Conservation (phyloP, 2,797 vertebrate species). For the Sciurus carolinensis region DNA sequence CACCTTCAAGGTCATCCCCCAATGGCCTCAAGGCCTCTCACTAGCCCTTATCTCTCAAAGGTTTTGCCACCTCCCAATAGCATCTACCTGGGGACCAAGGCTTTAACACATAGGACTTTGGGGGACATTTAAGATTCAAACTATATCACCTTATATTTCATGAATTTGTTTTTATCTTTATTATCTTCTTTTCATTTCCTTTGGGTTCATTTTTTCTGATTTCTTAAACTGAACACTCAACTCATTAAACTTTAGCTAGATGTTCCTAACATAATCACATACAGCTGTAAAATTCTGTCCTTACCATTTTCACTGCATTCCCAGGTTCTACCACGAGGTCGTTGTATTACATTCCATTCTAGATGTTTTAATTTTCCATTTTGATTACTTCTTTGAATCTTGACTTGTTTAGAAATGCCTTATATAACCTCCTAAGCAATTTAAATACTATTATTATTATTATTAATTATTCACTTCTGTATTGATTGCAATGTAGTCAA, state of each 20-base stretch:
- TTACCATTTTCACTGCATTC: background rate
- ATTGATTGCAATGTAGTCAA: background rate
- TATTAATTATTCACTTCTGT: background rate
- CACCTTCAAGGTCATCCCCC: background rate
- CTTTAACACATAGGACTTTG: background rate
- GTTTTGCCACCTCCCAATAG: background rate
- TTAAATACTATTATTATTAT: background rate
- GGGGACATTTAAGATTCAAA: no score
- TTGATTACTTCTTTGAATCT: background rate
- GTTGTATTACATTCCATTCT: background rate
- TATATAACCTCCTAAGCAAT: background rate
- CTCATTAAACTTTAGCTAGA: background rate
- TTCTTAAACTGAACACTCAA: background rate
- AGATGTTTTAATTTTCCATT: constrained; percentile 6
- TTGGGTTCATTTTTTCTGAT: background rate
- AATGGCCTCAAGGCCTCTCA: background rate
- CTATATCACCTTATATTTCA: background rate
- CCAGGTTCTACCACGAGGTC: background rate
- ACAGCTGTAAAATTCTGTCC: background rate
- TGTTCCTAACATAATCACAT: background rate
- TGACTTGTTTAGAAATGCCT: background rate
- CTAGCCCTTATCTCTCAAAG: background rate
- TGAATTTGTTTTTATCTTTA: background rate
- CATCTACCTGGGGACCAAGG: background rate
- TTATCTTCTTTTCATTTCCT: background rate